Evolutionary conservation across 2,113 vertebrate species (phyloP).

Genomic region (Peromyscus californicus): DNA sequence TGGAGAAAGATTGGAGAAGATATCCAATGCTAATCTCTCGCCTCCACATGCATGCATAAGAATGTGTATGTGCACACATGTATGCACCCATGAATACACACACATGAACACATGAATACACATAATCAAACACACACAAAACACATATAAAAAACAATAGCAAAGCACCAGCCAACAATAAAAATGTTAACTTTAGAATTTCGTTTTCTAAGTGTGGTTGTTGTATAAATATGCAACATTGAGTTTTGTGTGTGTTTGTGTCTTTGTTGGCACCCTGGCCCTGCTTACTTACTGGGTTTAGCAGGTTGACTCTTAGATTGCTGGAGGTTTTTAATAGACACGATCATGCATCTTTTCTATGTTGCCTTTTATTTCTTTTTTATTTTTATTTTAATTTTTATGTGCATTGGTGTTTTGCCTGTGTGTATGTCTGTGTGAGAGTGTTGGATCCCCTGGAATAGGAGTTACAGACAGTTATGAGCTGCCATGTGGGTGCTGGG

Average conservation of each 20-base stretch:
- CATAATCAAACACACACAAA: not conserved
- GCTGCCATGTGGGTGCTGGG: no score
- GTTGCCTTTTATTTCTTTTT: not conserved
- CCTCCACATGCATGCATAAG: not conserved
- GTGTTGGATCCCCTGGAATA: no score
- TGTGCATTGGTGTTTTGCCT: not conserved
- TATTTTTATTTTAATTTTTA: not conserved
- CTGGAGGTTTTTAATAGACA: not conserved
- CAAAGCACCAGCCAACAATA: not conserved
- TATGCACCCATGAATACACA: not conserved
- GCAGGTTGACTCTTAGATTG: not conserved
- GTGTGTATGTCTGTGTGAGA: no score
- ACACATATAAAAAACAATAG: not conserved
- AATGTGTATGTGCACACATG: not conserved
- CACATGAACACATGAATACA: not conserved
- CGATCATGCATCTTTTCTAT: not conserved
- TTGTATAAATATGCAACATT: not conserved
- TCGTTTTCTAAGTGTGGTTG: not conserved
- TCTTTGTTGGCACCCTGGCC: not conserved
- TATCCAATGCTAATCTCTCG: no score
- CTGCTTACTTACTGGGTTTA: not conserved
- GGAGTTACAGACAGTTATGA: no score
- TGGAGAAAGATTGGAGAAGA: not conserved
- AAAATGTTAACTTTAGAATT: not conserved
- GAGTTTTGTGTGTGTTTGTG: not conserved